Percentiles rank a stretch among this genome's conserved stretches.
These are phyloP conservation scores for Epinephelus moara DNA, from an alignment of 2,113 vertebrate genomes.

Conservation along the genomic window DNA sequence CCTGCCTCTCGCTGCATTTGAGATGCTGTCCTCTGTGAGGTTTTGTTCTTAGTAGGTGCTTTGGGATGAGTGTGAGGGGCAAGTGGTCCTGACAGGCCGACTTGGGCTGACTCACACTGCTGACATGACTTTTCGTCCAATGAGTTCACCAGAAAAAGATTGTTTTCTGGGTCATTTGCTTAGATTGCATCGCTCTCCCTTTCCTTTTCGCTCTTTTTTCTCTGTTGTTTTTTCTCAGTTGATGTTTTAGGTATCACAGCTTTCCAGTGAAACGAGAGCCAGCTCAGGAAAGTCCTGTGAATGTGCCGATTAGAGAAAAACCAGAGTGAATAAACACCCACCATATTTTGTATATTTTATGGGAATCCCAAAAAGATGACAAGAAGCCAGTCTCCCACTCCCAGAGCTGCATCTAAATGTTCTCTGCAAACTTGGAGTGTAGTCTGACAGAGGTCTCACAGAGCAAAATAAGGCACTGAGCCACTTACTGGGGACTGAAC, in stretches of 20 bases:
- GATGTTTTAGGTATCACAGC: conserved; percentile 42
- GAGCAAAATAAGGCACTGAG: conserved; percentile 13
- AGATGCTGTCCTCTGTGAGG: conserved; percentile 47
- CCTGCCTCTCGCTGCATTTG: conserved; percentile 40
- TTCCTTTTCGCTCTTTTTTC: conserved; percentile 10
- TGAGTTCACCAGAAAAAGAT: conserved; percentile 55
- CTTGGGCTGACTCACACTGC: conserved; percentile 52
- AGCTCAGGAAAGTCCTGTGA: conserved; percentile 17
- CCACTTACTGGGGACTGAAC: conserved; percentile 20
- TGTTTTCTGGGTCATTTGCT: conserved; percentile 67
- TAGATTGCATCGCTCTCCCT: conserved; percentile 47
- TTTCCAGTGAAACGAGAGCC: conserved; percentile 45
- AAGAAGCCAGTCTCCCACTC: neutral
- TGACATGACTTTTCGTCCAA: conserved; percentile 61
- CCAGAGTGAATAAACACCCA: conserved; percentile 14
- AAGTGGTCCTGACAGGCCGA: conserved; percentile 61
- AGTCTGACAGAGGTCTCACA: conserved; percentile 20
- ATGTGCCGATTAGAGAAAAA: conserved; percentile 9
- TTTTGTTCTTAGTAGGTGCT: conserved; percentile 51
- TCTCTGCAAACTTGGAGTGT: neutral
- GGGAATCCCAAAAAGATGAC: neutral
- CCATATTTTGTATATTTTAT: conserved; percentile 26
- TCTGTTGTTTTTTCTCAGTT: neutral
- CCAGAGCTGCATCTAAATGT: conserved; percentile 15
- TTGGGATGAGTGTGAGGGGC: conserved; percentile 49